Evolutionary conservation across 2,888 invertebrate species (phyloP).

Genomic region (Polyommatus icarus): DNA sequence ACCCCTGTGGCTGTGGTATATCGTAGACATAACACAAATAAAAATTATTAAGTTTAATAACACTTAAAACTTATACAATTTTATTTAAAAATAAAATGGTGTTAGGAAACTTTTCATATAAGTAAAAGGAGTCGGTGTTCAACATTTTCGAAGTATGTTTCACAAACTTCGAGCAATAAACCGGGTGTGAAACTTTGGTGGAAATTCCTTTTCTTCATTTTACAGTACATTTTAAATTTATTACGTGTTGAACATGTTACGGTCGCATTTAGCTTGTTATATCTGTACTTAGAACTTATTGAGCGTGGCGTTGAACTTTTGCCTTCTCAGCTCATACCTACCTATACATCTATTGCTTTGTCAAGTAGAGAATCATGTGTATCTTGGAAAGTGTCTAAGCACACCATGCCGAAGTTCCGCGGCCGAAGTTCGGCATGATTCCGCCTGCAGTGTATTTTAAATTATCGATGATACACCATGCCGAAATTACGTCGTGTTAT

Average conservation of each 20-base stretch:
- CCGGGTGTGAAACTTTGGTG: not conserved
- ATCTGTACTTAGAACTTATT: constrained; percentile 7
- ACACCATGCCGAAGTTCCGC: too few relatives aligned
- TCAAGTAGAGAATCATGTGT: not conserved
- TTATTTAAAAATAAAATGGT: constrained; percentile 10
- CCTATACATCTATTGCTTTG: not conserved
- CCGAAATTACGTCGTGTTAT: too few relatives aligned
- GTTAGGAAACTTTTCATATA: constrained; percentile 18
- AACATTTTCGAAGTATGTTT: constrained; percentile 25
- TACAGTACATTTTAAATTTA: constrained; percentile 25
- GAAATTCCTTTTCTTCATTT: constrained; percentile 20
- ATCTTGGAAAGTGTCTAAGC: too few relatives aligned
- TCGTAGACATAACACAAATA: not conserved
- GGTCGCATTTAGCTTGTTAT: constrained; percentile 18
- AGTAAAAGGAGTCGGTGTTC: constrained; percentile 16
- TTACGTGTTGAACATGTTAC: constrained; percentile 22
- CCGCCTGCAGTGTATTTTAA: too few relatives aligned
- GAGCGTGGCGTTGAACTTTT: not conserved
- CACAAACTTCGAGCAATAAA: constrained; percentile 20
- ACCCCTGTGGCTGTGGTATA: too few relatives aligned
- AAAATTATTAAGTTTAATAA: not conserved
- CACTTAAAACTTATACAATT: not conserved
- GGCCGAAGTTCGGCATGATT: too few relatives aligned
- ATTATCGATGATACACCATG: too few relatives aligned
- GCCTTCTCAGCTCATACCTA: not conserved